A percentile compares a stretch with the other conserved stretches of the same genome.
Conservation (phyloP, 2,888 invertebrate genomes). For the Dendrolimus pini region DNA sequence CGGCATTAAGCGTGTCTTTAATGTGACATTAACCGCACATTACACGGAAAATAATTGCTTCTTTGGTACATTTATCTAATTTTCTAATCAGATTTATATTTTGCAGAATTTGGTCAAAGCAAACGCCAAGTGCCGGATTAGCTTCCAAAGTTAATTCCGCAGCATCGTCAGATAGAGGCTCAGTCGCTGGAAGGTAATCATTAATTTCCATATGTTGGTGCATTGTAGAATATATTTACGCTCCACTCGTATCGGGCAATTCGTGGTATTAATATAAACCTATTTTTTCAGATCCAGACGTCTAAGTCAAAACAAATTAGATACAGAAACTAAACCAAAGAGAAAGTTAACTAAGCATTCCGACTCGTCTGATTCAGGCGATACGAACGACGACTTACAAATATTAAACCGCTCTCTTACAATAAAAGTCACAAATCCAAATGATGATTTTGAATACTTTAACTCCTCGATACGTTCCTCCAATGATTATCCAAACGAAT, state of each 20-base stretch:
- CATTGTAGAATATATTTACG: too few relatives aligned
- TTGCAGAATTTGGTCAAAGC: conserved; percentile 63
- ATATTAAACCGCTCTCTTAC: conserved; percentile 67
- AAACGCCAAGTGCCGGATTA: conserved; percentile 33
- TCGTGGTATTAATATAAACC: too few relatives aligned
- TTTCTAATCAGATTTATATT: conserved; percentile 21
- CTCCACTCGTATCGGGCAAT: too few relatives aligned
- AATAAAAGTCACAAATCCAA: conserved; percentile 73
- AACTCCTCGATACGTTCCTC: conserved; percentile 59
- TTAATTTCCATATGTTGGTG: too few relatives aligned
- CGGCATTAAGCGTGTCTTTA: too few relatives aligned
- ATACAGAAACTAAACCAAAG: conserved; percentile 30
- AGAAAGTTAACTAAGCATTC: conserved; percentile 31
- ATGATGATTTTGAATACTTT: conserved; percentile 79
- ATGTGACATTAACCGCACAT: too few relatives aligned
- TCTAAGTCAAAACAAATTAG: conserved; percentile 30
- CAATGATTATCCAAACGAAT: conserved; percentile 49
- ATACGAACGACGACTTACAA: conserved; percentile 69
- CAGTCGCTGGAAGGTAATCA: conserved; percentile 33
- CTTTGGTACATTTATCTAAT: too few relatives aligned
- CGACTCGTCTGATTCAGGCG: conserved; percentile 61
- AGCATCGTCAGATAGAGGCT: conserved; percentile 36
- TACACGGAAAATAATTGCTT: too few relatives aligned
- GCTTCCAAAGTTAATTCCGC: conserved; percentile 31
- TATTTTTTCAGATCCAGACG: conserved; percentile 34